Evolutionary conservation across 2,888 invertebrate species (phyloP).

Genomic region (Aphidoletes aphidimyza): DNA sequence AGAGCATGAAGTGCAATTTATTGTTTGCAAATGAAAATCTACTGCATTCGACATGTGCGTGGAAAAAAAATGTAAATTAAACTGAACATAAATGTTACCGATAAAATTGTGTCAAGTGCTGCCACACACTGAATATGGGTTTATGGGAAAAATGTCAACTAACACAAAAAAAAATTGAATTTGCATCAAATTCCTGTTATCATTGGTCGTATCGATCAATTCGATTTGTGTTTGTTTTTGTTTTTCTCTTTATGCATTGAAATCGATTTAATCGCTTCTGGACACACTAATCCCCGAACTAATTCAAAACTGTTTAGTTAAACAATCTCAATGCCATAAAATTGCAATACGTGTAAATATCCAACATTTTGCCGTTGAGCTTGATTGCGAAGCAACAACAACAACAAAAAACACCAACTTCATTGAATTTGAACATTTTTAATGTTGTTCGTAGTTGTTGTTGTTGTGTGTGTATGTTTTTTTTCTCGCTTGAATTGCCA

Average conservation of each 20-base stretch:
- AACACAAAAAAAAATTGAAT: background rate
- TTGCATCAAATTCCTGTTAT: background rate
- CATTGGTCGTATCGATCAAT: background rate
- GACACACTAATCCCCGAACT: constrained; percentile 4
- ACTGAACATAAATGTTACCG: constrained; percentile 8
- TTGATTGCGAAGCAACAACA: too few species aligned
- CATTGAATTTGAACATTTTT: constrained; percentile 3
- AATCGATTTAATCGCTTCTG: background rate
- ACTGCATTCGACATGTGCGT: constrained; percentile 15
- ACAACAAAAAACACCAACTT: background rate
- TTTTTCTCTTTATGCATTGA: background rate
- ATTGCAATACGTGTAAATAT: constrained; percentile 16
- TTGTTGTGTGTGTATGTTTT: background rate
- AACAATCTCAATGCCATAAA: background rate
- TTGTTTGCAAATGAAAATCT: constrained; percentile 22
- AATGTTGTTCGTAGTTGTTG: too few species aligned
- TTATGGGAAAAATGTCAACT: background rate
- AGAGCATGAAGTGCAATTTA: background rate
- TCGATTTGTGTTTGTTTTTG: background rate
- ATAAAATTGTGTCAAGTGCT: constrained; percentile 29
- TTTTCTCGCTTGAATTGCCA: background rate
- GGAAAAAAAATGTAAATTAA: constrained; percentile 11
- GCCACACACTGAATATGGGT: background rate
- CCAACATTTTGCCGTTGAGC: background rate
- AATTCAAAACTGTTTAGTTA: constrained; percentile 22